These are phyloP conservation scores for Clytia hemisphaerica DNA, from an alignment of 30 jellyfish, hydroid and myxozoan genomes.

Conservation along the genomic window DNA sequence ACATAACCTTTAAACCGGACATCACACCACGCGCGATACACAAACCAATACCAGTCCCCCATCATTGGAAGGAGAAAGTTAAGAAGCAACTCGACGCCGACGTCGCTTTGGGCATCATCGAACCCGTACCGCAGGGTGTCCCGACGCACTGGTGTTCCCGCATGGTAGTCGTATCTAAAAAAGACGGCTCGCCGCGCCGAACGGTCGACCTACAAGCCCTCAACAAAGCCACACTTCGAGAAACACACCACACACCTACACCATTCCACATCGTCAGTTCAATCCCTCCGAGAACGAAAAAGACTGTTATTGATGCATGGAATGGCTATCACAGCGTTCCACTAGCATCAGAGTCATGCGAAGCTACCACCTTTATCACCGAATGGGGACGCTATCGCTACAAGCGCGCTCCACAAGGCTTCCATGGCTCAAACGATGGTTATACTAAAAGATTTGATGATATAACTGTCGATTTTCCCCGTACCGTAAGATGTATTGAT, in stretches of 20 bases:
- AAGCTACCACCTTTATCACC: constrained; percentile 28
- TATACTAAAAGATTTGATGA: constrained; percentile 25
- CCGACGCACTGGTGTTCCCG: constrained; percentile 52
- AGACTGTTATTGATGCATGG: constrained; percentile 44
- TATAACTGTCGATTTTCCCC: constrained; percentile 7
- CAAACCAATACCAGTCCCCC: constrained; percentile 7
- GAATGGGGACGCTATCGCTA: constrained; percentile 26
- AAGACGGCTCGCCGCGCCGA: constrained; percentile 44
- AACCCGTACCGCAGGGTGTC: constrained; percentile 43
- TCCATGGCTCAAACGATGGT: constrained; percentile 27
- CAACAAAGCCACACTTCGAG: constrained; percentile 21
- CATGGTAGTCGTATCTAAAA: constrained; percentile 41
- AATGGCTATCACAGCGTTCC: constrained; percentile 45
- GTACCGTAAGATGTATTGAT: neutral
- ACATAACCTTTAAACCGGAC: neutral
- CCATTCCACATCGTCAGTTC: constrained; percentile 27
- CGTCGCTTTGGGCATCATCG: constrained; percentile 6
- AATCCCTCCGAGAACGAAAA: constrained; percentile 13
- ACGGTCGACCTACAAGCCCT: constrained; percentile 36
- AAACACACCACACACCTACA: constrained; percentile 47
- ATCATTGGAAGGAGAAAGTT: neutral
- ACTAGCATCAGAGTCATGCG: neutral
- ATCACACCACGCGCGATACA: constrained; percentile 5
- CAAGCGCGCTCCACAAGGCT: constrained; percentile 21
- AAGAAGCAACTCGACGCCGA: neutral